Conservation (phyloP, 2,888 invertebrate species). For the Elysia crispata region DNA sequence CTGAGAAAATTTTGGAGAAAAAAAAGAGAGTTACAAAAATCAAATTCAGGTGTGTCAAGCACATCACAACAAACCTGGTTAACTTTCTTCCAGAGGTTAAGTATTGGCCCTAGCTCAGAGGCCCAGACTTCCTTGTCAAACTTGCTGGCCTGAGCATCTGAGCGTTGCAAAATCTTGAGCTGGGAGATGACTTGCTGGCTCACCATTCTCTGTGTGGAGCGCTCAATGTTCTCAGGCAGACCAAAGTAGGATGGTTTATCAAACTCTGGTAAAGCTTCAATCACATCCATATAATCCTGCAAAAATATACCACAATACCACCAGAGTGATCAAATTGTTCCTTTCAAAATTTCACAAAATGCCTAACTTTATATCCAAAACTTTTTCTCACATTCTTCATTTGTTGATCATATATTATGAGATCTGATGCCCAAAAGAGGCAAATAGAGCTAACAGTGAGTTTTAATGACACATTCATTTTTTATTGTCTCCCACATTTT, state of each 20-base stretch:
- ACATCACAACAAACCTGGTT: conserved; percentile 79
- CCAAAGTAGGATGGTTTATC: conserved; percentile 89
- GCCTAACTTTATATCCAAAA: neutral
- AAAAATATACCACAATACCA: neutral
- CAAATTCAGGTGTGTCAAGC: no score
- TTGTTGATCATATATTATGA: no score
- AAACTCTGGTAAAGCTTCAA: conserved; percentile 84
- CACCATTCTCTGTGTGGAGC: conserved; percentile 88
- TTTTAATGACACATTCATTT: no score
- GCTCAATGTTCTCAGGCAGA: conserved; percentile 90
- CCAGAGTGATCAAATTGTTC: no score
- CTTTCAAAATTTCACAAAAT: neutral
- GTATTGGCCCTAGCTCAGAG: conserved; percentile 83
- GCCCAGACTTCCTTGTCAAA: conserved; percentile 81
- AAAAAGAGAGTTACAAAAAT: no score
- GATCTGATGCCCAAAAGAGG: no score
- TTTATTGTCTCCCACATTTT: no score
- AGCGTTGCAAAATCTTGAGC: conserved; percentile 80
- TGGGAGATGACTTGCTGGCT: conserved; percentile 82
- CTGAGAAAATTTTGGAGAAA: no score
- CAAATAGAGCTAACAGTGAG: no score
- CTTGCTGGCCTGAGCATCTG: conserved; percentile 77
- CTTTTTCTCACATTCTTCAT: no score
- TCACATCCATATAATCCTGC: conserved; percentile 84
- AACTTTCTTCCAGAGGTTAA: conserved; percentile 90